Evolutionary conservation across 1,140 invertebrate species (phyloP), one percentile per base, ranked within the genome.

Genomic region (Drosophila willistoni): DNA sequence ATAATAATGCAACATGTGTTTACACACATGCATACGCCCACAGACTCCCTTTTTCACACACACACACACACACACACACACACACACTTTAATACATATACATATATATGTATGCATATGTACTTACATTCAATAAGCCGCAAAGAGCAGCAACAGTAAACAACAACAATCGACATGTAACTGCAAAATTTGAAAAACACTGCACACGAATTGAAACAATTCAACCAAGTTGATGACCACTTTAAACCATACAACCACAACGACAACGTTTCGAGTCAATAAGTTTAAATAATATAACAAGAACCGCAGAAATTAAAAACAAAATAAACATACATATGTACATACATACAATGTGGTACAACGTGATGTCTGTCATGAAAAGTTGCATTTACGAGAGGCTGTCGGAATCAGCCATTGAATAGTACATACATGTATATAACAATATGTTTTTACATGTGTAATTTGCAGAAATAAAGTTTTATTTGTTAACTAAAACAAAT

Each of bases 61-160:
- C 44, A 51, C 17, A 47, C n/a, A n/a, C n/a, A n/a, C n/a, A n/a
- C n/a, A n/a, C n/a, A n/a, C n/a, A n/a, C 44, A 22, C 10, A 22
- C 29, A 61, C 14, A 25, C 22, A 25, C 22, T 25, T 25, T 4
- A 25, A 25, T 4, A 25, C 22, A 25, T 22, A 22, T 19, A 1
- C 19, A 54, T 44, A n/a, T 63, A 63, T 57, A 54, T 68, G 56
- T 44, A 63, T 64, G 51, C 70, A 42, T 69, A 47, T 59, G 70
- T 57, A 60, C 41, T 3, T 47, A 9, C 14, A 7, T 17, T 47
- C 14, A 22, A 51, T 51, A 51, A 66, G 44, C 44, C 51, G 63
- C 71, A 66, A 59, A 33, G 22, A 36, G 51, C 39, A 67, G 25
- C 25, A 70, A 47, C 70, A 81, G 64, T 39, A 39, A 68, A 57